These are phyloP conservation scores for Troglohyphantes excavatus DNA, from an alignment of 2,888 invertebrate genomes.

Conservation along the genomic window DNA sequence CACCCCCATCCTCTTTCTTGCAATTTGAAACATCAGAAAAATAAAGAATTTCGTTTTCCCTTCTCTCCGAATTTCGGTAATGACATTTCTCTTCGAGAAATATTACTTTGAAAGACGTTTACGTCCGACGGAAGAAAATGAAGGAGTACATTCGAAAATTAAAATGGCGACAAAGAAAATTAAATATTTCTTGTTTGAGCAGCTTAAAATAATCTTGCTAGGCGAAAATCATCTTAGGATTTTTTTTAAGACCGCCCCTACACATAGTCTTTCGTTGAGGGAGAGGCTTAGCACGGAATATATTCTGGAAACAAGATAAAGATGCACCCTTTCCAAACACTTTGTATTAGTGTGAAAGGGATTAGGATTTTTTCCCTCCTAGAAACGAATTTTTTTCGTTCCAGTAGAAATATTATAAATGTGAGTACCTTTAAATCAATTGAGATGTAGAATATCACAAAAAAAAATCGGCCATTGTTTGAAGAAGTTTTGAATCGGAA, in stretches of 20 bases:
- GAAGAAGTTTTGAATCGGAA: too few species aligned
- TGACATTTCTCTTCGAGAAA: constrained; percentile 46
- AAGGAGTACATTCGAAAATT: constrained; percentile 61
- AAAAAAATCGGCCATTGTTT: too few species aligned
- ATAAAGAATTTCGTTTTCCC: constrained; percentile 19
- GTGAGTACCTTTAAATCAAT: too few species aligned
- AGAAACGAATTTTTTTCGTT: too few species aligned
- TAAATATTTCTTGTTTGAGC: constrained; percentile 53
- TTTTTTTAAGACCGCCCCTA: constrained; percentile 7
- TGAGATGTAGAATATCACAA: too few species aligned
- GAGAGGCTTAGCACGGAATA: constrained; percentile 14
- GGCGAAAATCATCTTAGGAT: constrained; percentile 37
- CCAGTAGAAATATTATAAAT: too few species aligned
- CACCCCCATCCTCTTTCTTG: constrained; percentile 5
- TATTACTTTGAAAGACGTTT: constrained; percentile 47
- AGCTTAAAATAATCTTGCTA: constrained; percentile 64
- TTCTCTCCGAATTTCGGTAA: constrained; percentile 19
- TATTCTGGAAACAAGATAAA: constrained; percentile 42
- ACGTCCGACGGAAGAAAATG: constrained; percentile 24
- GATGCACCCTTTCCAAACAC: constrained; percentile 26
- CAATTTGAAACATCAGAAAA: constrained; percentile 44
- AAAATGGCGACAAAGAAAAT: constrained; percentile 67
- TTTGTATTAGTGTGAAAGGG: constrained; percentile 44
- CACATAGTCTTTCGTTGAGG: neutral
- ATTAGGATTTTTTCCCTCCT: constrained; percentile 4